Conservation (phyloP, 2,888 invertebrate species). For the Copidosoma aretas region DNA sequence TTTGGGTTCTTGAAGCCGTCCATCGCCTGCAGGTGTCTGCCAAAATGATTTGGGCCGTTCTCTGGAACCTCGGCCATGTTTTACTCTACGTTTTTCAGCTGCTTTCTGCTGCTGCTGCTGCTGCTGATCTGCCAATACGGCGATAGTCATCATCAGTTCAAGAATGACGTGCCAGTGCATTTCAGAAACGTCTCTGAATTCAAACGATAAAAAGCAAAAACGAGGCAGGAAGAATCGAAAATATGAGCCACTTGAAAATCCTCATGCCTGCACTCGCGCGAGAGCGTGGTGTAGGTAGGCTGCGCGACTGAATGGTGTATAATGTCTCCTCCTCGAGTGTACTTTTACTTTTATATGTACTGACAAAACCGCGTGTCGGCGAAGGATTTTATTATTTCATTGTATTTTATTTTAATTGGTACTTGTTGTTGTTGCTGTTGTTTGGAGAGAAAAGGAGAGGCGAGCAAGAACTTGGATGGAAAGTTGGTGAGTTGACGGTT, state of each 20-base stretch:
- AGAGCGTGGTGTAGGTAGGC: no score
- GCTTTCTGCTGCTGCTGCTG: background rate
- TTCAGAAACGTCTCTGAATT: constrained; percentile 1
- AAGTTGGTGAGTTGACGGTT: background rate
- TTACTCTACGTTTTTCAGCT: background rate
- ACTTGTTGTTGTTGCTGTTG: no score
- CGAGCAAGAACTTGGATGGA: background rate
- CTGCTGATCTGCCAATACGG: background rate
- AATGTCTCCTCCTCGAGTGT: no score
- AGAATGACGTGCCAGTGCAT: background rate
- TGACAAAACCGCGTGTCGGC: no score
- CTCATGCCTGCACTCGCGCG: no score
- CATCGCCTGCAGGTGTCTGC: background rate
- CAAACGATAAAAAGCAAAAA: no score
- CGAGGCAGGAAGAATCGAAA: no score
- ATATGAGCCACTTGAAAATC: no score
- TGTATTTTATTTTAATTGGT: no score
- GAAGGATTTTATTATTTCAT: no score
- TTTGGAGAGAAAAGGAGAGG: background rate
- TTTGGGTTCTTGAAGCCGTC: background rate
- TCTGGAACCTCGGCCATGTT: background rate
- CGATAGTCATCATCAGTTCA: background rate
- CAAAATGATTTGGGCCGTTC: background rate
- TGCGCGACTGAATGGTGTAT: no score
- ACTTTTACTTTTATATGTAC: no score